Evolutionary conservation across 2,797 vertebrate species (phyloP).

Genomic region (Intellagama lesueurii): DNA sequence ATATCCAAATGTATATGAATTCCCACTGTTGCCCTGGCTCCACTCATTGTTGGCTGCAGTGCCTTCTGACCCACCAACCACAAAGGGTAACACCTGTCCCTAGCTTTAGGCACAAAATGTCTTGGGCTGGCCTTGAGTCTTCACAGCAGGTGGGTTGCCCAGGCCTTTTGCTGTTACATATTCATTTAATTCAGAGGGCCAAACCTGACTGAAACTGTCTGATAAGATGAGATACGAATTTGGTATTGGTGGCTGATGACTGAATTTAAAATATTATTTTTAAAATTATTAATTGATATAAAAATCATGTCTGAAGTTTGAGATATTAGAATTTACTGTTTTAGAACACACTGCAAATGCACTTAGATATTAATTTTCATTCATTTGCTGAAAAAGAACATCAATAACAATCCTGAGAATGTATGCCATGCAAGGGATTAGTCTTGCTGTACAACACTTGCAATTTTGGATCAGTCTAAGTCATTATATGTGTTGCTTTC

Average conservation of each 20-base stretch:
- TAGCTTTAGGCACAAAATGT: neutral
- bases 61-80: too few species aligned
- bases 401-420: neutral
- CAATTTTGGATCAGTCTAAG: neutral
- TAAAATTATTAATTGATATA: neutral
- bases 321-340: too few species aligned
- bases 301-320: neutral
- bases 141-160: neutral
- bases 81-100: too few species aligned
- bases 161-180: neutral
- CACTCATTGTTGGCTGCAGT: too few species aligned
- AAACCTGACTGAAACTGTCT: neutral
- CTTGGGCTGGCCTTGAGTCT: neutral
- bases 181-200: too few species aligned
- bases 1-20: too few species aligned
- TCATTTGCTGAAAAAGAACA: neutral
- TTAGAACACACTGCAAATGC: neutral
- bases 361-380: neutral
- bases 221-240: neutral
- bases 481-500: neutral
- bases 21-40: too few species aligned
- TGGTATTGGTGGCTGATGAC: neutral
- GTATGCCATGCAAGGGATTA: neutral
- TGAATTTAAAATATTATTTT: neutral
- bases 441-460: neutral